Evolutionary conservation across 2,888 invertebrate genomes (phyloP), one percentile per base, ranked within the genome.

Genomic region (Ptilodon capucinus): DNA sequence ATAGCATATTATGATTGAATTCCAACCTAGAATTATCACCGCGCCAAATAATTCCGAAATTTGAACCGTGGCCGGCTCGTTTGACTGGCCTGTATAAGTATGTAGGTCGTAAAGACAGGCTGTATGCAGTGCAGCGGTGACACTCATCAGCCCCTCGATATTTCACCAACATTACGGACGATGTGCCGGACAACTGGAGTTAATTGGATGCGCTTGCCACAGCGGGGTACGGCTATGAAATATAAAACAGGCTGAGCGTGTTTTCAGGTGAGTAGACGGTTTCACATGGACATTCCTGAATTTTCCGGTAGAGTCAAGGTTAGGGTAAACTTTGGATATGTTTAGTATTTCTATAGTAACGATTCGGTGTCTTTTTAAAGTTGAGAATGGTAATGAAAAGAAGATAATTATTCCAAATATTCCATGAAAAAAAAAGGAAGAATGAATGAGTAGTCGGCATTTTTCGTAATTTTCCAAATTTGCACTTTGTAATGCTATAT

Each of bases 191-290:
- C 85, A 79, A 79, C 80, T 76, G 81, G 78, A 81, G 86, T 84
- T 88, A 88, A 88, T 88, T 88, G 87, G 85, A 87, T 82, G 84
- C 85, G 71, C 77, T 68, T 65, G 71, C 79, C 77, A 70, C 76
- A 70, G 63, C 74, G 66, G 66, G 60, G 69, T 68, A 73, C 69
- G 65, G 56, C 75, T 74, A 79, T 85, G 80, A 84, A 86, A 86
- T 82, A 84, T 86, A 82, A 81, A 85, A 79, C 75, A 76, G 72
- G 57, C 59, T 51, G 44, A 60, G 44, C 57, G 52, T 55, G 60
- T 64, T 65, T 68, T 55, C 66, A 68, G 69, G 65, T 65, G 62
- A 67, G 54, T 59, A 0, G 16, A 4, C 11, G 17, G 11, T 35
- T 35, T 35, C 16, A 9, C 16, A 14, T 14, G 14, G 14, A 14